phyloP scores from a whole-genome alignment of 2,797 vertebrate genomes.

The Pseudocheirus occidentalis region DNA sequence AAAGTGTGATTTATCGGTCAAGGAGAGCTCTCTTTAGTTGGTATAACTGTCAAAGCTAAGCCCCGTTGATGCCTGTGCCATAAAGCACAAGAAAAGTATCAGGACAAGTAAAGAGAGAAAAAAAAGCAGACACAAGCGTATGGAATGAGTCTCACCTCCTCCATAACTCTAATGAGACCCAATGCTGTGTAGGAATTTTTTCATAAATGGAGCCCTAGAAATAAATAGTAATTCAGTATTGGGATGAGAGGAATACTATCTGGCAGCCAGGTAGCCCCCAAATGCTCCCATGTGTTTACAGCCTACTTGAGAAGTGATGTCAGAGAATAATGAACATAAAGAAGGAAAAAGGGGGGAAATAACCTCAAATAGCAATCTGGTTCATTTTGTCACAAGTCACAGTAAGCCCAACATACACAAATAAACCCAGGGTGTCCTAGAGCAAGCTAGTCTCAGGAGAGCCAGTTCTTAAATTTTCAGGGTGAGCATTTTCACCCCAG shows the following conservation, averaged over 20 bases:
- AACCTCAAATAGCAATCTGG: not conserved
- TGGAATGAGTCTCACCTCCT: not conserved
- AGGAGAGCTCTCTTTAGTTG: constrained; percentile 44
- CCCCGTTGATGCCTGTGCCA: not conserved
- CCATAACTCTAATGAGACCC: not conserved
- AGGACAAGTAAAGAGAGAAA: constrained; percentile 17
- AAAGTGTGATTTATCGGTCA: not conserved
- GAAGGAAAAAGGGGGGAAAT: not conserved
- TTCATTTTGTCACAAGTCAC: not conserved
- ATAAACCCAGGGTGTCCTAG: not conserved
- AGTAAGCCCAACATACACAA: not conserved
- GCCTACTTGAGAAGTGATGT: not conserved
- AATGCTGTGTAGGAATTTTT: not conserved
- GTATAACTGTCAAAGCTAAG: not conserved
- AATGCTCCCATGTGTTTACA: not conserved
- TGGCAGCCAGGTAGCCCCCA: not conserved
- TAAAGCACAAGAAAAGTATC: constrained; percentile 16
- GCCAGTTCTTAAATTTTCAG: not conserved
- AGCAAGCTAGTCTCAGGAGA: not conserved
- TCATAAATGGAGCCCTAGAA: not conserved
- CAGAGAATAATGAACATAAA: not conserved
- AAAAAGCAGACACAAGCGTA: not conserved
- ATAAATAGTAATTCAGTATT: not conserved
- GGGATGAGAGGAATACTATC: not conserved
- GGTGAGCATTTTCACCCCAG: not conserved